Evolutionary conservation across 2,113 vertebrate genomes (phyloP), one percentile per base, ranked within the genome.

Genomic region (Benitochromis conjunctus): DNA sequence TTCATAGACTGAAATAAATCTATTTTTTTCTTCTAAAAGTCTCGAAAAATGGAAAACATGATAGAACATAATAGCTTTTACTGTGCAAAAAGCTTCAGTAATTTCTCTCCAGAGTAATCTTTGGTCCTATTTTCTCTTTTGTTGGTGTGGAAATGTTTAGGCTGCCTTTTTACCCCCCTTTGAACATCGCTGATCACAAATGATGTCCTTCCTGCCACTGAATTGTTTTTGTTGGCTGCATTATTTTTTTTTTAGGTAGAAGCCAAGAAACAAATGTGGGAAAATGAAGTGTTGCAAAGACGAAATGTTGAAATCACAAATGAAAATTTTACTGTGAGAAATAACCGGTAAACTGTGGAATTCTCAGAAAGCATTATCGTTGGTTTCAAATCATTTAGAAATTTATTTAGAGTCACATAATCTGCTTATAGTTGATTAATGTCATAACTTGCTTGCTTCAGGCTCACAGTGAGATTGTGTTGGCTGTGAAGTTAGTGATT

Each of bases 1-100:
- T 64, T 86, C 88, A 88, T 48, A 74, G 82, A 80, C 57, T 46
- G 57, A 88, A 88, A 86, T 84, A 71, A 88, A 85, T 71, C 71
- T 69, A 78, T 71, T 86, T 71, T 41, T 84, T 21, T 36, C 82
- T 85, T 51, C 46, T 84, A 55, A 81, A 86, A 11, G 26, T 56
- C 62, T 64, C 18, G 36, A 82, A 91, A 76, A 85, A 87, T 12
- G 6, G 71, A 80, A 66, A 87, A 83, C 51, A 62, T 10, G 38
- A 79, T 64, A 14, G 66, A 89, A 51, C n/a, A 57, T 86, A 55
- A 78, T 79, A 36, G 34, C 14, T 87, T 90, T 82, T 57, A 86
- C 58, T 31, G 83, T 60, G 74, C n/a, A 66, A 58, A 82, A 60
- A 69, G 16, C 26, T 53, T 31, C 4, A 16, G n/a, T 89, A 62